Base-by-base conservation (phyloP, 30 jellyfish, hydroid and myxozoan species). In the Turritopsis dohrnii region DNA sequence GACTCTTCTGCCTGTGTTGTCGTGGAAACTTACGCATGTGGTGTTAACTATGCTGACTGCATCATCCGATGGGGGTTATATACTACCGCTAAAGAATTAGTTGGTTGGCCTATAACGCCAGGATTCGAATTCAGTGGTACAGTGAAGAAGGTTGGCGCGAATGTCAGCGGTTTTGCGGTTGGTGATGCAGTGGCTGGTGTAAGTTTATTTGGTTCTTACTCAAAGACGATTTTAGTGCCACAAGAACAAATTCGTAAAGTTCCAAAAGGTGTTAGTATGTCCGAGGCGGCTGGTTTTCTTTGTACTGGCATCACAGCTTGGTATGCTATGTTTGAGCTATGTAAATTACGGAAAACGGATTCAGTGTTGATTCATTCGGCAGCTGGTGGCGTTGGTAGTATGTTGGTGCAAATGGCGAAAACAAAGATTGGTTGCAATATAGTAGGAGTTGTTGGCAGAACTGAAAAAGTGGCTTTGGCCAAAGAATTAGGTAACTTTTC, bases 61-160 rank as follows among this genome's bases (percentile, higher is more conserved):
- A 31, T 80, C 52, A 88, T 84, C 16, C 29, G 96, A n/a, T 87
- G 95, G 96, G 96, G 98, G 16, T 83, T 87, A 26, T 87, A 92
- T 52, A 41, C 52, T 41, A 77, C 98, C 16, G 98, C 98, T 5
- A 88, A 81, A 72, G 96, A 92, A 65, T 41, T 29, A 17, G 98
- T 92, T 21, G 98, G 98, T 26, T 92, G 96, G 96, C 98, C 98
- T 13, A 92, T 92, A 26, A 92, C 98, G 1, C 98, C 98, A 3
- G 98, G 98, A 28, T 92, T 92, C 74, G 98, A 92, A 72, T 92
- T 88, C 77, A 92, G 98, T 77, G 98, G 98, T 16, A 85, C 52
- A 65, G 82, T 92, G 21, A 79, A 66, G 9, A 53, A 76, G 7
- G 84, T 92, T 30, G 98, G 98, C 26, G 81, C 79, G n/a, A 88